A percentile compares a stretch with the other conserved stretches of the same genome.
Conservation (phyloP, 2,113 vertebrate genomes). For the Pterocles gutturalis region DNA sequence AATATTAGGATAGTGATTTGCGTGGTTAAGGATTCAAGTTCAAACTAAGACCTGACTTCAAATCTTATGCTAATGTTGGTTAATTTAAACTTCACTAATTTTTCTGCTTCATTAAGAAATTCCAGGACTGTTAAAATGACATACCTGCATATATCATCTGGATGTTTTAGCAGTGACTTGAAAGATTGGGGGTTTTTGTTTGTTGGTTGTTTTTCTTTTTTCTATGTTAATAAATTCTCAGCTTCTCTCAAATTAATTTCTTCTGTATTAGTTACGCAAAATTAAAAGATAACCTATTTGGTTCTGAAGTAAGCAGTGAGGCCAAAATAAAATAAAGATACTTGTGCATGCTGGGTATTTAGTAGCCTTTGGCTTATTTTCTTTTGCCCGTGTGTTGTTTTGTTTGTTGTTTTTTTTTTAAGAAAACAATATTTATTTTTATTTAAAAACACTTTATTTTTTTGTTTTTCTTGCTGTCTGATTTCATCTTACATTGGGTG, state of each 20-base stretch:
- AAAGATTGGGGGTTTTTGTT: rapidly evolving
- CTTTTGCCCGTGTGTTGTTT: background rate
- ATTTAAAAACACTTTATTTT: background rate
- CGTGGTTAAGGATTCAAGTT: background rate
- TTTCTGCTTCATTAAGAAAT: background rate
- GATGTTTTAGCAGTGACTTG: background rate
- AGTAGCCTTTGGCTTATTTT: background rate
- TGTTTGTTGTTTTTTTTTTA: background rate
- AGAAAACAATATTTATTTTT: background rate
- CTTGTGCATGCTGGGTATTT: background rate
- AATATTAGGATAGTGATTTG: background rate
- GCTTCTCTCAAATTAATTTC: background rate
- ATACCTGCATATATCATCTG: background rate
- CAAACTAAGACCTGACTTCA: background rate
- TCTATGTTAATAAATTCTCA: background rate
- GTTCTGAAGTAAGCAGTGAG: background rate
- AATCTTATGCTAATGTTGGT: background rate
- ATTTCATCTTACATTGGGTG: background rate
- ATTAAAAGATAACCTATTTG: background rate
- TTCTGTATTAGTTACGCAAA: background rate
- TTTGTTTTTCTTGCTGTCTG: background rate
- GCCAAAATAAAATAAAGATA: background rate
- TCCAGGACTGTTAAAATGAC: background rate
- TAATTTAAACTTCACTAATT: background rate
- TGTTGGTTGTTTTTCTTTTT: background rate